Evolutionary conservation across 2,113 vertebrate genomes (phyloP).

Genomic region (Mobula hypostoma): DNA sequence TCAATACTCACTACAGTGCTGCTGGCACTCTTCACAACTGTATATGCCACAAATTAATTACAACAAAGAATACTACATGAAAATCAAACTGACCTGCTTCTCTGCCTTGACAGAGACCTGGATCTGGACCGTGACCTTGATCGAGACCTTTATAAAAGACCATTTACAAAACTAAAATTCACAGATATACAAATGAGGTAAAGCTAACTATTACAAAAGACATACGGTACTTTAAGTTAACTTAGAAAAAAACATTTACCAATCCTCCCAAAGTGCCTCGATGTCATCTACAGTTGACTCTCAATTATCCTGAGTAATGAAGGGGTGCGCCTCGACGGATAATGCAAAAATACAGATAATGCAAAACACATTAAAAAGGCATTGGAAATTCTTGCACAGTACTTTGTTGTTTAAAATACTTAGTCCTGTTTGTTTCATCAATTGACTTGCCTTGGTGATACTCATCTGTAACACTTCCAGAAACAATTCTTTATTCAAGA

Average conservation of each 20-base stretch:
- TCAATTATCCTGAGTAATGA: too few species aligned
- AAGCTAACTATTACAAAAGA: background rate
- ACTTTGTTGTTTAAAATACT: too few species aligned
- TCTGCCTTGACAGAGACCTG: conserved; percentile 64
- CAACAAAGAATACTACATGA: background rate
- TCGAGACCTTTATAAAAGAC: conserved; percentile 53
- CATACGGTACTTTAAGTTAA: background rate
- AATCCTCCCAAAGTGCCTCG: background rate
- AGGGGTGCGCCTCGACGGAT: too few species aligned
- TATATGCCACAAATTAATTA: background rate
- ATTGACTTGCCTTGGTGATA: too few species aligned
- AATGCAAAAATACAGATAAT: too few species aligned
- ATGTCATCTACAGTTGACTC: background rate
- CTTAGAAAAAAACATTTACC: background rate
- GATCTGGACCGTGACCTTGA: conserved; percentile 73
- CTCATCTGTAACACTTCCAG: too few species aligned
- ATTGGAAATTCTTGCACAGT: too few species aligned
- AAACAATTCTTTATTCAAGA: too few species aligned
- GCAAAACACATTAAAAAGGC: too few species aligned
- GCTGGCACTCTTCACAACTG: too few species aligned
- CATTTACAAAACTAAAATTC: background rate
- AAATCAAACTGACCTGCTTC: conserved; percentile 62
- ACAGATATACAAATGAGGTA: background rate
- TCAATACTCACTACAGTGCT: background rate
- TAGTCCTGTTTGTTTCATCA: too few species aligned